Conservation (phyloP, 2,888 invertebrate genomes). For the Drosophila bunnanda region DNA sequence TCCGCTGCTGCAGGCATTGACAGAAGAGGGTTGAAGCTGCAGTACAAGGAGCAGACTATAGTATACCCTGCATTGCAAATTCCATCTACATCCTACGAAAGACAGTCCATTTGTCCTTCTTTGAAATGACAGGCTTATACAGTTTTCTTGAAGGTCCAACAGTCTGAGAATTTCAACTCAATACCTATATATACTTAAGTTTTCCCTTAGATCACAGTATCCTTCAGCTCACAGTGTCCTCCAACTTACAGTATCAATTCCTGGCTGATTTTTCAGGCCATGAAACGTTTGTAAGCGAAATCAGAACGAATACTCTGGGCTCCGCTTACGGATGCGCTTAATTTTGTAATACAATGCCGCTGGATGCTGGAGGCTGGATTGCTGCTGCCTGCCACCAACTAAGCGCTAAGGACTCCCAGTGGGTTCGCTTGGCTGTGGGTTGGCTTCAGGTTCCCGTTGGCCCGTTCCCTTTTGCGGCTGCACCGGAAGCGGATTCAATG, state of each 20-base stretch:
- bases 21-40: background rate
- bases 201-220: no score
- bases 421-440: conserved; percentile 55
- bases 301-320: conserved; percentile 58
- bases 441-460: conserved; percentile 22
- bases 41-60: background rate
- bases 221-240: background rate
- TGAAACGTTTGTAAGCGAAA: conserved; percentile 45
- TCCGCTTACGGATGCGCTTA: conserved; percentile 68
- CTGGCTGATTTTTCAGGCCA: background rate
- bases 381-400: conserved; percentile 11
- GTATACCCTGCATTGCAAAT: conserved; percentile 21
- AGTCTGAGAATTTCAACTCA: background rate
- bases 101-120: background rate
- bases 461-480: conserved; percentile 25
- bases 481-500: conserved; percentile 68
- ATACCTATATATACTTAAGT: background rate
- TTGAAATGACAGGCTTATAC: no score
- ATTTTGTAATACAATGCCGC: conserved; percentile 52
- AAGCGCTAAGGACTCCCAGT: conserved; percentile 34
- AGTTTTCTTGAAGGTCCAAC: background rate
- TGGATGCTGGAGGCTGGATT: conserved; percentile 15
- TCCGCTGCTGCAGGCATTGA: conserved; percentile 35
- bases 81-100: background rate
- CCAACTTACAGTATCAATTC: background rate